phyloP scores from a whole-genome alignment of 2,797 vertebrate genomes.

The Myotis myotis region DNA sequence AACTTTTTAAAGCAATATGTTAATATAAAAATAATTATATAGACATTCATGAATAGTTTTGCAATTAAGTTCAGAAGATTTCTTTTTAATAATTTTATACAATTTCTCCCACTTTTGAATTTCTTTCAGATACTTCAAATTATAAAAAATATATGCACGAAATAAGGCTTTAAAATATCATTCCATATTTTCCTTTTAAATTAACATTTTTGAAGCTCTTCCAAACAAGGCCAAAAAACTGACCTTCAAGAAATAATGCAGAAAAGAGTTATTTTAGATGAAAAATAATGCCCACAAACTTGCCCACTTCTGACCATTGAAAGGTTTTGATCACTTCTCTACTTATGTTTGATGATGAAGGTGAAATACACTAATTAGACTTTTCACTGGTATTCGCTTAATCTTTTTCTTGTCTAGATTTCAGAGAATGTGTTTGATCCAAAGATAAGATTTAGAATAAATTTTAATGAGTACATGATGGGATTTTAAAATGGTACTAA shows the following conservation, averaged over 20 bases:
- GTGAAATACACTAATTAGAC: not conserved
- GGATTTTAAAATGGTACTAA: constrained; percentile 36
- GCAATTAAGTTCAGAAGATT: not conserved
- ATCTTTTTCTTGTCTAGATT: not conserved
- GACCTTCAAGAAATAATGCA: constrained; percentile 26
- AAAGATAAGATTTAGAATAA: constrained; percentile 43
- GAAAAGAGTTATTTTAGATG: constrained; percentile 30
- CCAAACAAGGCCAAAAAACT: constrained; percentile 11
- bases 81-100: not conserved
- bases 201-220: constrained; percentile 54
- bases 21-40: not conserved
- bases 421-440: constrained; percentile 52
- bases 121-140: constrained; percentile 4
- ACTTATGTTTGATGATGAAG: not conserved
- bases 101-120: constrained; percentile 15
- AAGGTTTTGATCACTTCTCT: constrained; percentile 30
- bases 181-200: constrained; percentile 60
- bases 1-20: not conserved
- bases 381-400: constrained; percentile 59
- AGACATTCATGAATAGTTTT: not conserved
- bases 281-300: constrained; percentile 58
- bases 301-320: constrained; percentile 26
- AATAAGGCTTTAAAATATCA: constrained; percentile 44
- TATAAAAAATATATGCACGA: not conserved
- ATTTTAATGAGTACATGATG: constrained; percentile 12